A percentile compares a stretch with the other conserved stretches of the same genome.
Conservation (phyloP, 2,888 invertebrate species). For the Tetheella fluctuosa region DNA sequence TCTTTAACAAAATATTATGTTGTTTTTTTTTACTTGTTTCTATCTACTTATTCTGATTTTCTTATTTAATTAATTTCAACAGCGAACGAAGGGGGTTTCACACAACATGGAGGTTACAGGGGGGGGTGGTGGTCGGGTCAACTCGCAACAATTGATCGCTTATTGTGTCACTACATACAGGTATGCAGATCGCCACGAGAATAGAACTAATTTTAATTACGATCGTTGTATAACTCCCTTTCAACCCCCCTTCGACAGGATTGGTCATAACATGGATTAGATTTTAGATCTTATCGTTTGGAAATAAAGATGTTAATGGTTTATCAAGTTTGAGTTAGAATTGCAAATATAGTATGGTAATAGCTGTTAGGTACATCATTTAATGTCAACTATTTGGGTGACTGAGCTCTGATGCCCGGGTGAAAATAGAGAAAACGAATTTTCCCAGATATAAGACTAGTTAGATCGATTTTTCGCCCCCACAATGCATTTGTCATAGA, state of each 20-base stretch:
- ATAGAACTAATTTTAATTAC: conserved; percentile 58
- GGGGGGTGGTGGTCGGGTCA: conserved; percentile 14
- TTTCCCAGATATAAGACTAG: too few species aligned
- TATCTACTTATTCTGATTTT: too few species aligned
- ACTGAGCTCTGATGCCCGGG: too few species aligned
- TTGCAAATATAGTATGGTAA: not conserved
- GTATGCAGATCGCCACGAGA: conserved; percentile 25
- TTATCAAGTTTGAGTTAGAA: not conserved
- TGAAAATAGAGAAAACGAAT: too few species aligned
- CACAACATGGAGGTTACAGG: not conserved
- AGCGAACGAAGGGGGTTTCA: not conserved
- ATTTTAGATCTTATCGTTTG: not conserved
- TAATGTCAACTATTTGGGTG: too few species aligned
- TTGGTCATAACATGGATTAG: not conserved
- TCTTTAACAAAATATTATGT: too few species aligned
- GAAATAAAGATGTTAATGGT: not conserved
- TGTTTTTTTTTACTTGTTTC: too few species aligned
- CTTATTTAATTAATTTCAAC: too few species aligned
- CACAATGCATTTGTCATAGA: too few species aligned
- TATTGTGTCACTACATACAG: conserved; percentile 4
- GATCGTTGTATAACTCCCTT: not conserved
- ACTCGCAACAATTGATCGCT: conserved; percentile 35
- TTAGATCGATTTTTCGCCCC: too few species aligned
- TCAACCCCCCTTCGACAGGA: not conserved
- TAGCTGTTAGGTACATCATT: too few species aligned